phyloP scores from a whole-genome alignment of 2,888 invertebrate genomes.

The Mesorhabditis belari region DNA sequence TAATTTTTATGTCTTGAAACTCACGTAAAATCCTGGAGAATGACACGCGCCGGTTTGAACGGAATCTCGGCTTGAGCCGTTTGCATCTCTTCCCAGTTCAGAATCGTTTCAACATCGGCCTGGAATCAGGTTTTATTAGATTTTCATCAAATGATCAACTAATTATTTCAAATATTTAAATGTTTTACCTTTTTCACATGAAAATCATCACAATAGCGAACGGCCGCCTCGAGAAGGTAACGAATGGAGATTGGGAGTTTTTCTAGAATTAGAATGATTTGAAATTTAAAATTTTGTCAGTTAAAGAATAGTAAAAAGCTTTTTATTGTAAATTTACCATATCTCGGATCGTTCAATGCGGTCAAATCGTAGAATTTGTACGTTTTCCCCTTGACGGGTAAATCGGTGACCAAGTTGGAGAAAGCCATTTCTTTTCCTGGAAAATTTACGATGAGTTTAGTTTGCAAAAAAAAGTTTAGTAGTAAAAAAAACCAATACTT shows the following conservation, averaged over 20 bases:
- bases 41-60: slow-evolving; percentile 89
- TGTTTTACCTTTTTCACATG: slow-evolving; percentile 68
- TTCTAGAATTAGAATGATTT: slow-evolving; percentile 51
- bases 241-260: slow-evolving; percentile 81
- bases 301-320: background rate
- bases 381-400: slow-evolving; percentile 56
- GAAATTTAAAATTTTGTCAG: no score
- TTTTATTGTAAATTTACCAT: slow-evolving; percentile 62
- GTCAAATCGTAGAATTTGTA: slow-evolving; percentile 75
- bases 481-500: no score
- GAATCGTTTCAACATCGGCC: slow-evolving; percentile 75
- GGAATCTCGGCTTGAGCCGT: slow-evolving; percentile 72
- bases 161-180: background rate
- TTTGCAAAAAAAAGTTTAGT: no score
- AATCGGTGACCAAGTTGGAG: slow-evolving; percentile 23
- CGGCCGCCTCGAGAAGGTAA: slow-evolving; percentile 85
- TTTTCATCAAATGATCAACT: background rate
- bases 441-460: no score
- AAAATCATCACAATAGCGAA: slow-evolving; percentile 91
- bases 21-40: slow-evolving; percentile 74
- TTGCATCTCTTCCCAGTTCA: slow-evolving; percentile 79
- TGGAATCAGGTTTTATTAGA: slow-evolving; percentile 1
- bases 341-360: slow-evolving; percentile 67
- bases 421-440: no score
- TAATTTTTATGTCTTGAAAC: slow-evolving; percentile 9